Base-by-base conservation (phyloP, 1,140 invertebrate species). In the Leptoteleia sp. region DNA sequence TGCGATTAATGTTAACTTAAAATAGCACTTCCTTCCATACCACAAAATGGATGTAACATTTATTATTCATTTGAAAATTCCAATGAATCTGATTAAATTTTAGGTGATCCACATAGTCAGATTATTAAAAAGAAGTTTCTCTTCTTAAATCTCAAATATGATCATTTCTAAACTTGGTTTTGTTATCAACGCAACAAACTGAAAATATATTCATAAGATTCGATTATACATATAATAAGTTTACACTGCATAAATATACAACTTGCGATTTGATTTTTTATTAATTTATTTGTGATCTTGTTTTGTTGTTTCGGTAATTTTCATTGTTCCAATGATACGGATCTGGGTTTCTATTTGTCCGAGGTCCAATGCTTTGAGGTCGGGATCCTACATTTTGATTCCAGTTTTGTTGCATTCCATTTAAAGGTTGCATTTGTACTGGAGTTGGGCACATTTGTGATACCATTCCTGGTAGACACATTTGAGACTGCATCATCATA, bases 241-340 rank as follows among this genome's bases (percentile, higher is more conserved):
- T 22, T 22, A 22, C 19, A 22, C n/a, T n/a, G n/a, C n/a, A n/a
- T n/a, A n/a, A n/a, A n/a, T n/a, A n/a, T n/a, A n/a, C n/a, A n/a
- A n/a, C n/a, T n/a, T n/a, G n/a, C n/a, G n/a, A 22, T 3, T 22
- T 5, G 5, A 22, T 12, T 37, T 13, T 40, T 40, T 17, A 16
- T 17, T 17, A 22, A 22, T 8, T 11, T 11, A 9, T 43, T 59
- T 33, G 22, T 12, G 27, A 17, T 47, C 29, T 45, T n/a, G 4
- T 4, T 3, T 17, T 6, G 4, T 47, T 8, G 9, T 7, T 7
- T 8, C 8, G 4, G 7, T 38, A 65, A 15, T 65, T 65, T 5
- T 47, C 47, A 22, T 65, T 65, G 6, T 6, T 35, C 61, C 61
- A 65, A 1, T 5, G 6, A 7, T 52, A 27, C 19, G 61, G 27